Conservation (phyloP, 2,888 invertebrate genomes). For the Mystacides longicornis region DNA sequence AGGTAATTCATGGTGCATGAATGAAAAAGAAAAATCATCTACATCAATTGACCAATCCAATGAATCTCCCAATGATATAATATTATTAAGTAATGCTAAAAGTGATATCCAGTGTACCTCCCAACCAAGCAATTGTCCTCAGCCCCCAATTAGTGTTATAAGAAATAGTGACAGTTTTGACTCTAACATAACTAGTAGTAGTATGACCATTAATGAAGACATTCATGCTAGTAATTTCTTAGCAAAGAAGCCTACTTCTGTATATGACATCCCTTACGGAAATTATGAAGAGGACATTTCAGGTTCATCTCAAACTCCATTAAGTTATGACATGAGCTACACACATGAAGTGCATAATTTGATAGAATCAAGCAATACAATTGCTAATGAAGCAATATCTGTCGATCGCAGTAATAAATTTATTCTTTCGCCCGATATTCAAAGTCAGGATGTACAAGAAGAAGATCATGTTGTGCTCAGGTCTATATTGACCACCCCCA, state of each 20-base stretch:
- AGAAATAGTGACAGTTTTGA: slow-evolving; percentile 20
- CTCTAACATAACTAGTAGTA: slow-evolving; percentile 7
- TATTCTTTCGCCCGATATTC: not conserved
- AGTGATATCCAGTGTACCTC: not conserved
- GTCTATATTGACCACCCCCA: slow-evolving; percentile 32
- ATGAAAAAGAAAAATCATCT: slow-evolving; percentile 27
- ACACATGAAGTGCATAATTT: not conserved
- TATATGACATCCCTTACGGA: slow-evolving; percentile 6
- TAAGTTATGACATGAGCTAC: not conserved
- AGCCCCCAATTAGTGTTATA: slow-evolving; percentile 24
- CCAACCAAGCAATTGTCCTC: slow-evolving; percentile 13
- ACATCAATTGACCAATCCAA: slow-evolving; percentile 2
- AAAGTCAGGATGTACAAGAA: slow-evolving; percentile 8
- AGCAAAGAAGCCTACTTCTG: slow-evolving; percentile 17
- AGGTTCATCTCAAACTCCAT: slow-evolving; percentile 1
- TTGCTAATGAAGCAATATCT: not conserved
- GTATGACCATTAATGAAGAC: not conserved
- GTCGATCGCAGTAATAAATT: slow-evolving; percentile 1
- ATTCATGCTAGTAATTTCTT: not conserved
- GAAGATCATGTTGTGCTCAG: slow-evolving; percentile 34
- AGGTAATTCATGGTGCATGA: slow-evolving; percentile 28
- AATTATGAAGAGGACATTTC: not conserved
- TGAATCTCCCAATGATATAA: slow-evolving; percentile 14
- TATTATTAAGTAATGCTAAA: not conserved
- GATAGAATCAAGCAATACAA: not conserved